phyloP scores from a whole-genome alignment of 2,113 vertebrate genomes.

The Pomatorhinus ruficollis region DNA sequence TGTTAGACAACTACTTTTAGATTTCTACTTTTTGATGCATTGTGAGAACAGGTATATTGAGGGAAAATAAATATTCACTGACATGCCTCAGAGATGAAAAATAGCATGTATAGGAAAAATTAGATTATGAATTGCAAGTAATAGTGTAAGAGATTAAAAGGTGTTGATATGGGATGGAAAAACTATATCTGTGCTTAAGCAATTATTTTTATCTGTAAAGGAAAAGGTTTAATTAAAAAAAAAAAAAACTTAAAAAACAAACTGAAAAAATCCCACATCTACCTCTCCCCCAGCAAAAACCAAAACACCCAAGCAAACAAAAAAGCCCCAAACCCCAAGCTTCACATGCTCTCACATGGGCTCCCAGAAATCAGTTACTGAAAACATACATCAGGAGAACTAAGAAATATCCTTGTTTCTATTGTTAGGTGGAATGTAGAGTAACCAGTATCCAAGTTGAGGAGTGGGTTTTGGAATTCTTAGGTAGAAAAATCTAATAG shows the following conservation, averaged over 20 bases:
- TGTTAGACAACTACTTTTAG: neutral
- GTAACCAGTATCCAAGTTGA: neutral
- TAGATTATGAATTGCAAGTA: neutral
- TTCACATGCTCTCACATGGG: neutral
- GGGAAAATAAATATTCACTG: neutral
- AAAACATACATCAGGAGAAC: neutral
- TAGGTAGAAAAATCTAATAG: neutral
- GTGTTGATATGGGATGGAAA: neutral
- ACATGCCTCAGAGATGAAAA: neutral
- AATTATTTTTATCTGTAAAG: neutral
- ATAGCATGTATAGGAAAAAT: neutral
- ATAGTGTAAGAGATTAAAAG: neutral
- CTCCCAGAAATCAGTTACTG: neutral
- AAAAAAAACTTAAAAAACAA: neutral
- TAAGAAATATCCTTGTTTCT: neutral
- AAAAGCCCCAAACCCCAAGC: neutral
- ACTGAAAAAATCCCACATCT: neutral
- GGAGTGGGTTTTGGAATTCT: neutral
- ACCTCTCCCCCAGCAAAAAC: neutral
- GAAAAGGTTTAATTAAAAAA: neutral
- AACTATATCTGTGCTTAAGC: neutral
- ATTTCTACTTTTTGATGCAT: neutral
- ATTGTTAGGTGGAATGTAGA: accelerated
- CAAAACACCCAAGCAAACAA: neutral
- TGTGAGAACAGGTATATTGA: neutral